A percentile compares a stretch with the other conserved stretches of the same genome.
phyloP scores from a whole-genome alignment of 2,113 vertebrate species.

The Ceyx margarethae region DNA sequence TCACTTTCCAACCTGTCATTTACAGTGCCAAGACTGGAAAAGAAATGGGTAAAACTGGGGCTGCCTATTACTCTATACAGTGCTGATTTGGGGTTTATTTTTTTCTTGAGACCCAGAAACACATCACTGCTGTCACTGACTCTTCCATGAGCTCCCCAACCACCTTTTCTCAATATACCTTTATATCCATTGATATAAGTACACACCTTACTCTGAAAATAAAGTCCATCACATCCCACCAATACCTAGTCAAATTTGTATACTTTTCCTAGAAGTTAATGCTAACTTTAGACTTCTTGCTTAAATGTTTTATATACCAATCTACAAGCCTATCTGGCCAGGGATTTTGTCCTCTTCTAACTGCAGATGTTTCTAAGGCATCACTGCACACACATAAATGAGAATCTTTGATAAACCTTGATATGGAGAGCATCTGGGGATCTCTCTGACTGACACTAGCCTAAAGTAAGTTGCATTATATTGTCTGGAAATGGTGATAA shows the following conservation, averaged over 20 bases:
- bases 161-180: not conserved
- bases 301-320: not conserved
- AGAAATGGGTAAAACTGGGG: not conserved
- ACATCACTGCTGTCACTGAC: not conserved
- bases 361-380: not conserved
- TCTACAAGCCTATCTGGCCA: not conserved
- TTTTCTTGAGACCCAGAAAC: not conserved
- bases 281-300: not conserved
- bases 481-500: not conserved
- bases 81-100: not conserved
- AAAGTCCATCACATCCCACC: not conserved
- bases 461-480: not conserved
- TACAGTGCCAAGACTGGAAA: not conserved
- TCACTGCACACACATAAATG: not conserved
- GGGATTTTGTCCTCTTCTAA: not conserved
- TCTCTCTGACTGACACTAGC: not conserved
- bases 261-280: not conserved
- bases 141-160: not conserved
- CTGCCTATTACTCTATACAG: not conserved
- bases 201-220: fast-evolving
- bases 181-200: not conserved
- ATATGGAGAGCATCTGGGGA: not conserved
- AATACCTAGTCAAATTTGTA: not conserved
- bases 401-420: not conserved
- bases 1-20: not conserved